phyloP scores from a whole-genome alignment of 2,113 vertebrate species.

The Chloebia gouldiae region DNA sequence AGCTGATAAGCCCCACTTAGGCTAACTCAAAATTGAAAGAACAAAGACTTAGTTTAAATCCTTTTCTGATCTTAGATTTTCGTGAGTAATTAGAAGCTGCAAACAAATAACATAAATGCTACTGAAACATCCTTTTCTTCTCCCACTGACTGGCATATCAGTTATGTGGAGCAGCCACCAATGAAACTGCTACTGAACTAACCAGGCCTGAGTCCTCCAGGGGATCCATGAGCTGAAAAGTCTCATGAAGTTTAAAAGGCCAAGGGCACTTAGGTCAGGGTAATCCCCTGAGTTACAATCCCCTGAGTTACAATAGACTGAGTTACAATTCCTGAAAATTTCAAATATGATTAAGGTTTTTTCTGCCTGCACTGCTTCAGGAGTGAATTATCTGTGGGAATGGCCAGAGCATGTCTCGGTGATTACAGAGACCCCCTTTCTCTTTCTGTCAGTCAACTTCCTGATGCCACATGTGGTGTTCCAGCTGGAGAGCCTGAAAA shows the following conservation, averaged over 20 bases:
- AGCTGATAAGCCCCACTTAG: not conserved
- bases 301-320: not conserved
- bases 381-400: not conserved
- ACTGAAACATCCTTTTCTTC: not conserved
- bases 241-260: not conserved
- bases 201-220: not conserved
- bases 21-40: not conserved
- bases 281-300: not conserved
- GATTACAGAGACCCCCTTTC: not conserved
- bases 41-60: not conserved
- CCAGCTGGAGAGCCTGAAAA: not conserved
- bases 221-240: not conserved
- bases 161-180: not conserved
- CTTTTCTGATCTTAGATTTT: not conserved
- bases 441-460: not conserved
- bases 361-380: not conserved
- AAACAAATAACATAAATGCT: not conserved
- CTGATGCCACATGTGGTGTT: fast-evolving
- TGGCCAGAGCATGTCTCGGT: not conserved
- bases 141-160: not conserved
- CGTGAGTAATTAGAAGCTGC: not conserved
- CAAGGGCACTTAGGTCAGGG: not conserved
- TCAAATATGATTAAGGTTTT: not conserved
- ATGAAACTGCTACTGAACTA: not conserved
- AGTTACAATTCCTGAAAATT: not conserved